Evolutionary conservation across 2,113 vertebrate genomes (phyloP).

Genomic region (Gnathonemus echidnorhynchus): DNA sequence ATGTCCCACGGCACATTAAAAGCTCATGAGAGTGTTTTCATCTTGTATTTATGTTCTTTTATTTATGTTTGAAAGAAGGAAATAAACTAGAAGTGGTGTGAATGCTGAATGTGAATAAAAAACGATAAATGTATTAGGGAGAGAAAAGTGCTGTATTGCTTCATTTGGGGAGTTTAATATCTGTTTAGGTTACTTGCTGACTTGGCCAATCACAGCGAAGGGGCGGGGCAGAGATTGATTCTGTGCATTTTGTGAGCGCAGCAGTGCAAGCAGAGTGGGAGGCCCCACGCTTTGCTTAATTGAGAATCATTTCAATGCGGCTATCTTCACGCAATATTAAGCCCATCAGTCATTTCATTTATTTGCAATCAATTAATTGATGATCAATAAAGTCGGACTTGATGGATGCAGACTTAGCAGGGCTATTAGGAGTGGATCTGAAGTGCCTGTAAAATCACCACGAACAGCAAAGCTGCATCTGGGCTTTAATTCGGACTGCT

Average conservation of each 20-base stretch:
- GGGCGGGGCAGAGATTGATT: background rate
- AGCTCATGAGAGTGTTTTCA: constrained; percentile 40
- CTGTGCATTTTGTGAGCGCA: background rate
- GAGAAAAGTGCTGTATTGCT: background rate
- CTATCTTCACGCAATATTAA: background rate
- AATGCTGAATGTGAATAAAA: background rate
- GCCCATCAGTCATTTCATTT: background rate
- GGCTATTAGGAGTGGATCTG: background rate
- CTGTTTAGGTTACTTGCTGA: background rate
- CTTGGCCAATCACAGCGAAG: background rate
- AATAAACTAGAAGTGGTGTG: constrained; percentile 30
- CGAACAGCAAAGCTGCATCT: background rate
- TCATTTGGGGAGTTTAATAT: background rate
- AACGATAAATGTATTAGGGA: background rate
- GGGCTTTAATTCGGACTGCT: background rate
- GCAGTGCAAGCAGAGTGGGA: background rate
- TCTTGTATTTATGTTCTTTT: constrained; percentile 50
- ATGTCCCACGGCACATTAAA: background rate
- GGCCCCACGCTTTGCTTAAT: background rate
- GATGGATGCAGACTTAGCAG: background rate
- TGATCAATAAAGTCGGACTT: background rate
- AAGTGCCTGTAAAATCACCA: background rate
- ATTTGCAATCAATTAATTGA: background rate
- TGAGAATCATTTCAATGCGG: background rate
- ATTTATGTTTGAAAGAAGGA: constrained; percentile 13